These are phyloP conservation scores for Turnix velox DNA, from an alignment of 2,113 vertebrate species.

Conservation along the genomic window DNA sequence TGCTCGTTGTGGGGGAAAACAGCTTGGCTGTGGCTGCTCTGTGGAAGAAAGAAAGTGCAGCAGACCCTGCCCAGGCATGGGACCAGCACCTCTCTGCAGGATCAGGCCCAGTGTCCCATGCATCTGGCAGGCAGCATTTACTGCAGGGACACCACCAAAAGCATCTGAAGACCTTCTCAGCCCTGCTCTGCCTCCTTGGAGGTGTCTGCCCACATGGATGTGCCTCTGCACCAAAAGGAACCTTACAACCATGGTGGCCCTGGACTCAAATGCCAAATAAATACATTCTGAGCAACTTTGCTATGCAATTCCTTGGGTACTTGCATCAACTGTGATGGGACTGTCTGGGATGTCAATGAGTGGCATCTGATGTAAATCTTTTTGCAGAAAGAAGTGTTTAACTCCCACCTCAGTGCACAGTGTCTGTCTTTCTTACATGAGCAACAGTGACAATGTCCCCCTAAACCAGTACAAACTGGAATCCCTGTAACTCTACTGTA, in stretches of 20 bases:
- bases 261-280: background rate
- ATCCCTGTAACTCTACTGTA: background rate
- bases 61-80: background rate
- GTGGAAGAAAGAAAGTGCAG: background rate
- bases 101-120: fast-evolving
- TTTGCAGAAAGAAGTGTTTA: background rate
- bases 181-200: fast-evolving
- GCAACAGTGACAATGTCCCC: background rate
- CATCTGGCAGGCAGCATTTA: fast-evolving
- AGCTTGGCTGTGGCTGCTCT: background rate
- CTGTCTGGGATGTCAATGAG: background rate
- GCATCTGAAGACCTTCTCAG: background rate
- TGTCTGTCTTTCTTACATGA: fast-evolving
- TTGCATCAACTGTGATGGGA: background rate
- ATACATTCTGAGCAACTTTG: background rate
- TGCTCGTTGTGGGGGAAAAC: conserved; percentile 26
- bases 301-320: fast-evolving
- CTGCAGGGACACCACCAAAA: background rate
- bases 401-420: background rate
- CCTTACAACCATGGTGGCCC: fast-evolving
- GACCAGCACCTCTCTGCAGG: background rate
- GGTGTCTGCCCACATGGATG: fast-evolving
- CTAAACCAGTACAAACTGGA: background rate
- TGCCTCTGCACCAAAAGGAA: background rate
- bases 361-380: too few species aligned